phyloP scores from a whole-genome alignment of 2,888 invertebrate genomes.

The Parthenolecanium corni region DNA sequence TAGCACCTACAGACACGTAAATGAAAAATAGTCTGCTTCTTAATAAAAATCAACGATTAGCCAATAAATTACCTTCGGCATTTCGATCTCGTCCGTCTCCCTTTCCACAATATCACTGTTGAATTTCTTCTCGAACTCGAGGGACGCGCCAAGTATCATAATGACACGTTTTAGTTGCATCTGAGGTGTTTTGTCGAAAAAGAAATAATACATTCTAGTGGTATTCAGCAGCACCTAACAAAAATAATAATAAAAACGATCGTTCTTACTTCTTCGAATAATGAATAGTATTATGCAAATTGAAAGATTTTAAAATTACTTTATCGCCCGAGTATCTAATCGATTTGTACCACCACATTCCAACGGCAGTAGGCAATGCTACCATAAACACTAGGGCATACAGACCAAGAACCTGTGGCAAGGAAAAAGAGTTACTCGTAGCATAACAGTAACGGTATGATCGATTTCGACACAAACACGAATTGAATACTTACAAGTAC shows the following conservation, averaged over 20 bases:
- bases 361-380: slow-evolving; percentile 78
- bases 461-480: background rate
- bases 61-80: slow-evolving; percentile 61
- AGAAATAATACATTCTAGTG: slow-evolving; percentile 91
- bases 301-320: slow-evolving; percentile 38
- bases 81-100: slow-evolving; percentile 86
- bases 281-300: slow-evolving; percentile 3
- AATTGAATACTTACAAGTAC: slow-evolving; percentile 57
- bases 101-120: slow-evolving; percentile 90
- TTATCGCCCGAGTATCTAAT: slow-evolving; percentile 95
- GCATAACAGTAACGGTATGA: background rate
- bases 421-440: slow-evolving; percentile 31
- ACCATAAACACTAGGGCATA: slow-evolving; percentile 98
- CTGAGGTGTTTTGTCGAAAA: slow-evolving; percentile 88
- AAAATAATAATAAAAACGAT: background rate
- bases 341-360: slow-evolving; percentile 98
- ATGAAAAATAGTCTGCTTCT: too few relatives aligned
- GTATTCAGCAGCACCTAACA: slow-evolving; percentile 77
- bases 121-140: slow-evolving; percentile 87
- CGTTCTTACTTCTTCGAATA: background rate
- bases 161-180: slow-evolving; percentile 91
- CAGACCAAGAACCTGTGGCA: slow-evolving; percentile 58
- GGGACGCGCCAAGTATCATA: slow-evolving; percentile 92
- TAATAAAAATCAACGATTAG: too few relatives aligned
- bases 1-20: too few relatives aligned